Conservation (phyloP, 2,113 vertebrate species). For the Bubo blakistoni region DNA sequence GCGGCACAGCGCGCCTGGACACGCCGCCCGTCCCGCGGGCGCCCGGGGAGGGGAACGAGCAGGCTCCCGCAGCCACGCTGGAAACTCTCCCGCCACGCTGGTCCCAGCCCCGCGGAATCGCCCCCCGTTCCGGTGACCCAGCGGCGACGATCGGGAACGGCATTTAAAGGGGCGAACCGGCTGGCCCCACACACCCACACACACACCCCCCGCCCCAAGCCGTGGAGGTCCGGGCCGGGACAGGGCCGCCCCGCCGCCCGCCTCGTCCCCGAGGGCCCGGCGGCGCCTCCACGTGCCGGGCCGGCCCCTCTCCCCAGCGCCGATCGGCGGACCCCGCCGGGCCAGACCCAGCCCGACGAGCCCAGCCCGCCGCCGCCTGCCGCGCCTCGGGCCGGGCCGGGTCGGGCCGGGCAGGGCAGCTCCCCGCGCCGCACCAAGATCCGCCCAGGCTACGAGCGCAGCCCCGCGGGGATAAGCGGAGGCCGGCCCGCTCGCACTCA, state of each 20-base stretch:
- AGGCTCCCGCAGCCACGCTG: not conserved
- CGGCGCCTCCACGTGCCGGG: not conserved
- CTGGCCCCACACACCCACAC: not conserved
- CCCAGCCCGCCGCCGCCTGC: not conserved
- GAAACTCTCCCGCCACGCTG: not conserved
- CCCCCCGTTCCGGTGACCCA: too few species aligned
- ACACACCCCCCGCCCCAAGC: not conserved
- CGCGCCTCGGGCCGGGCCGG: not conserved
- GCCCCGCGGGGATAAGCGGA: not conserved
- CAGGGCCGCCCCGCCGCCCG: not conserved
- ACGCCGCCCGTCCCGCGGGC: not conserved
- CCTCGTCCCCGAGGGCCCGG: not conserved
- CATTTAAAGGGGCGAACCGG: not conserved
- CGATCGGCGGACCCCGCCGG: not conserved
- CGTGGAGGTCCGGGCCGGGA: not conserved
- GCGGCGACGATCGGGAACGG: too few species aligned
- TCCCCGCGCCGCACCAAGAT: not conserved
- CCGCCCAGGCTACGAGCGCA: not conserved
- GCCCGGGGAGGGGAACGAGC: not conserved
- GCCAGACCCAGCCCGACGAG: too few species aligned
- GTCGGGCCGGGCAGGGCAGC: not conserved
- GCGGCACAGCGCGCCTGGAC: not conserved
- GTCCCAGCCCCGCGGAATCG: not conserved
- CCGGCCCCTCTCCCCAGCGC: not conserved
- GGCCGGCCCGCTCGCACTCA: not conserved